Evolutionary conservation across 2,797 vertebrate species (phyloP), one percentile per base, ranked within the genome.

Genomic region (Enteromius fasciolatus): DNA sequence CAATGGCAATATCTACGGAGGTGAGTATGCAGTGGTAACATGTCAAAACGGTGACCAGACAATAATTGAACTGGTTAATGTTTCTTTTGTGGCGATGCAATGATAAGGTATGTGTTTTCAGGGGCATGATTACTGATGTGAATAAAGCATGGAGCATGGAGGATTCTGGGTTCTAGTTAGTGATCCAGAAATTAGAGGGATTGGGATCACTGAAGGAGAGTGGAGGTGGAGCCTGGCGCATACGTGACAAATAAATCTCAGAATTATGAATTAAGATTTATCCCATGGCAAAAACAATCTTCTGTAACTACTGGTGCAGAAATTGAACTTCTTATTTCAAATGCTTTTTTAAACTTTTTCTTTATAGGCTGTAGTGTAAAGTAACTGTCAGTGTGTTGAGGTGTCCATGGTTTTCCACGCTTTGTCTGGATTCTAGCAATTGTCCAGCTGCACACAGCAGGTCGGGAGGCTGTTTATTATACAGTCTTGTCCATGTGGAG

Each of bases 391-490:
- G 73, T 81, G 48, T 61, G 46, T 52, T 81, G 33, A 41, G n/a
- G 18, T 15, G 6, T 77, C 31, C 17, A 52, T 69, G 63, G 76
- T 72, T 86, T 88, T 85, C 75, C 66, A 44, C 76, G 48, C 68
- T 84, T 78, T 61, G 28, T 25, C 74, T 66, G 17, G 77, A 82
- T 57, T 31, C 23, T 80, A 57, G 80, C 61, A 75, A 64, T 54
- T 48, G 50, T 77, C 69, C 85, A 85, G 87, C 85, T 86, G 83
- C 78, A 83, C 75, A 72, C 87, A 88, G 87, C 83, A 80, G 85
- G 87, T 82, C 63, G 52, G 59, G 39, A 79, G 72, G 70, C 83
- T 86, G 87, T 86, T 88, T 86, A 86, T 85, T 84, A 83, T 84
- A 80, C 77, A 76, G 81, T 66, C 12, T 25, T 73, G 82, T 82